Evolutionary conservation across 1,140 invertebrate genomes (phyloP), one percentile per base, ranked within the genome.

Genomic region (Drosophila pseudoobscura): DNA sequence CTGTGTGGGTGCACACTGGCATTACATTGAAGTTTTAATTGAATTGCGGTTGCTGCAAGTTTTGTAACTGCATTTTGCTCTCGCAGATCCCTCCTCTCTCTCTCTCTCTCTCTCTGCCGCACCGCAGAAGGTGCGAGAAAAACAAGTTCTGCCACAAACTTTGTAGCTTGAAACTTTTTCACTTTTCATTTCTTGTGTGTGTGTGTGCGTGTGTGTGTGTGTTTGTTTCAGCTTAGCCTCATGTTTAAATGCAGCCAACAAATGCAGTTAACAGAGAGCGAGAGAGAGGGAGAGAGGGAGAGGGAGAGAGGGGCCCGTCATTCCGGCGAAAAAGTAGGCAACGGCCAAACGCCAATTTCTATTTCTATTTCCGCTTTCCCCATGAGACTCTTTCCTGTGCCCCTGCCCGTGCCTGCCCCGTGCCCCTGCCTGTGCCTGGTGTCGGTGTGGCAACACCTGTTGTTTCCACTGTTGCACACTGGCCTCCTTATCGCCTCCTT

Each of bases 21-120:
- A 72, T 79, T 88, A 83, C 78, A 87, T 82, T 76, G 75, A 88
- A 88, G 83, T 88, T 88, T 88, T 88, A 88, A 88, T 88, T 88
- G 83, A 88, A 88, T 88, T 88, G 83, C 83, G 83, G 83, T 75
- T 72, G 83, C 79, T 72, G 78, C 79, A 88, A 88, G 83, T 88
- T 88, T 78, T 39, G 79, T 83, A 83, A 88, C 78, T 88, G 75
- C 83, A 88, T 88, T 88, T 75, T 31, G 63, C 50, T 54, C 50
- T 31, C 46, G 59, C 11, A 39, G 11, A 13, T 39, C 20, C 20
- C 20, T 1, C 20, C 2, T 20, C 20, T 20, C 20, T 20, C 20
- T 20, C 0, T 20, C 20, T 20, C 20, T 20, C 20, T 20, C 20
- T 20, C 20, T 20, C 20, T 20, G 20, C 20, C 20, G 20, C 20